phyloP scores from a whole-genome alignment of 2,113 vertebrate genomes.

The human (Homo sapiens) region GRCh38 chr7:131060001-131060500 shows the following conservation, averaged over 20 bases:
- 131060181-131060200: no score
- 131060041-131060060: no score
- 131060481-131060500: neutral
- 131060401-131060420: neutral
- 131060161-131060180: no score
- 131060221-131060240: neutral
- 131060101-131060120: no score
- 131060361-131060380: neutral
- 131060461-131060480: neutral
- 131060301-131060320: neutral
- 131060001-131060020: no score
- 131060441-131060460: neutral
- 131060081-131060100: no score
- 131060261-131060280: neutral
- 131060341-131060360: neutral
- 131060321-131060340: neutral
- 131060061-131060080: no score
- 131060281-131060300: neutral
- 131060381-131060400: neutral
- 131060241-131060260: accelerated
- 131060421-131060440: neutral
- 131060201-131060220: no score
- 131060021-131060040: no score
- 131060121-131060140: no score
- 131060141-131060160: no score